Conservation (phyloP, 2,113 vertebrate genomes). For the Solea solea region DNA sequence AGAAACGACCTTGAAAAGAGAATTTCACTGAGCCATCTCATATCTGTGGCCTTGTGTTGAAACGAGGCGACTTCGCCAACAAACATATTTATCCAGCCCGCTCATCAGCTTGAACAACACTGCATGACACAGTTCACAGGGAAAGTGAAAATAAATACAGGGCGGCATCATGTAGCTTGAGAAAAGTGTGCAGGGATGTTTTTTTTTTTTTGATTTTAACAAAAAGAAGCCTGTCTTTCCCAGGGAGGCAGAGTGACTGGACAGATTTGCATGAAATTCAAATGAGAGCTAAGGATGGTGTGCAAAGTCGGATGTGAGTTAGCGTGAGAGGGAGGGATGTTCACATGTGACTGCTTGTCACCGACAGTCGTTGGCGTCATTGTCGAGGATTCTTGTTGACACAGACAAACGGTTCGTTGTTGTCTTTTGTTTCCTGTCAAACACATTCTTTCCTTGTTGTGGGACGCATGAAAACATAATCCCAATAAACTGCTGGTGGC, state of each 20-base stretch:
- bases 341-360: background rate
- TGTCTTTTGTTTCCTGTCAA: too few relatives aligned
- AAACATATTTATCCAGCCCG: conserved; percentile 56
- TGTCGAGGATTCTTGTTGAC: too few relatives aligned
- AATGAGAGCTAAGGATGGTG: conserved; percentile 4
- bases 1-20: background rate
- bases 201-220: background rate
- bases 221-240: background rate
- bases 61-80: conserved; percentile 42
- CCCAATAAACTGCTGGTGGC: too few relatives aligned
- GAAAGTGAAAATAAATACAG: conserved; percentile 49
- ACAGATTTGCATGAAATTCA: conserved; percentile 45
- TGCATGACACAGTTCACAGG: conserved; percentile 26
- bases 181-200: background rate
- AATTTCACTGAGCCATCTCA: conserved; percentile 7
- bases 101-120: conserved; percentile 30
- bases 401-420: too few relatives aligned
- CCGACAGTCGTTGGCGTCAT: too few relatives aligned
- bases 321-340: background rate
- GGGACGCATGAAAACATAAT: too few relatives aligned
- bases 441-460: too few relatives aligned
- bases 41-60: conserved; percentile 16
- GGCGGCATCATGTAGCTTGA: conserved; percentile 21
- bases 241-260: background rate
- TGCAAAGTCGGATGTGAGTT: background rate